These are phyloP conservation scores for Sylvia atricapilla DNA, from an alignment of 2,113 vertebrate species.

Conservation along the genomic window DNA sequence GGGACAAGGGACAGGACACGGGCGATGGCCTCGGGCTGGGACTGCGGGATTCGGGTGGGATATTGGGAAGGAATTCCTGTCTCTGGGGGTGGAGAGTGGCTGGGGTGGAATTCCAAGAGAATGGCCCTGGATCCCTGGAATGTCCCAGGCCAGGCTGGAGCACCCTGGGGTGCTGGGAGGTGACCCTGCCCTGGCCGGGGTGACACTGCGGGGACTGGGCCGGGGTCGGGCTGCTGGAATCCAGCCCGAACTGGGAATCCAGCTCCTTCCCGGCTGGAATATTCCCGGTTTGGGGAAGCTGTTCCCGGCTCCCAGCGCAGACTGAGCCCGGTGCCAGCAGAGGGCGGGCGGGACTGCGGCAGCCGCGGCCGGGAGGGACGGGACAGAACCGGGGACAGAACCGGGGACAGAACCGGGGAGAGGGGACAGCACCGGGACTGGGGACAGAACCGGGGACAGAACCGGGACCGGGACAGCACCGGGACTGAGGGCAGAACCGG, in stretches of 20 bases:
- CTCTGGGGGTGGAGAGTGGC: no score
- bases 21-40: no score
- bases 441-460: not conserved
- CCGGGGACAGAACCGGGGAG: not conserved
- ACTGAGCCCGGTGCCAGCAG: not conserved
- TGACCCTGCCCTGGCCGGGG: not conserved
- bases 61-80: no score
- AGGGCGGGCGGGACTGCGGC: not conserved
- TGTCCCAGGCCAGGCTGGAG: fast-evolving
- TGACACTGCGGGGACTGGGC: not conserved
- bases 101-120: not conserved
- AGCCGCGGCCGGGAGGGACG: not conserved
- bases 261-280: not conserved
- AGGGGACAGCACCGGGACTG: not conserved
- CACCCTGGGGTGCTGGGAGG: fast-evolving
- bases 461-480: not conserved
- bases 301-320: not conserved
- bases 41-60: no score
- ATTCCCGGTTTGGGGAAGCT: not conserved
- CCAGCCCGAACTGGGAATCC: not conserved
- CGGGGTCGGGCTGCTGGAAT: no score
- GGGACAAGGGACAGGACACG: no score
- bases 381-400: not conserved
- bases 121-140: not conserved
- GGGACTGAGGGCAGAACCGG: not conserved